Evolutionary conservation across 2,888 invertebrate genomes (phyloP).

Genomic region (Agrypnus murinus): DNA sequence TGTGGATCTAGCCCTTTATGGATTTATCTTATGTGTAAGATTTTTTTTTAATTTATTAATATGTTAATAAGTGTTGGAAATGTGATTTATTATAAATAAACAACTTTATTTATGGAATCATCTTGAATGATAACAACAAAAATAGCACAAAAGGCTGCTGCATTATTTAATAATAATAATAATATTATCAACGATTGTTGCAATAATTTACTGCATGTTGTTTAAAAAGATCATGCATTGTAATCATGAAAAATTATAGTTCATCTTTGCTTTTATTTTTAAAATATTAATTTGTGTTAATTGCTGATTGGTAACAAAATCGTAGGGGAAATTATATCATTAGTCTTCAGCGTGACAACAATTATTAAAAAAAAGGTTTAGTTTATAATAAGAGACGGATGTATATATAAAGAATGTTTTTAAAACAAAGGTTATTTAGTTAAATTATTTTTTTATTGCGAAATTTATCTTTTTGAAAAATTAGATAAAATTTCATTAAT

Average conservation of each 20-base stretch:
- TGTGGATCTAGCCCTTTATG: slow-evolving; percentile 26
- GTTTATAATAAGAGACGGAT: neutral
- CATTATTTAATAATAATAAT: too few relatives aligned
- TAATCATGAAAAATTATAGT: neutral
- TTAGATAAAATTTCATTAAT: too few relatives aligned
- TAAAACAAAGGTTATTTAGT: neutral
- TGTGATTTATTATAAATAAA: slow-evolving; percentile 2
- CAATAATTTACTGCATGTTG: neutral
- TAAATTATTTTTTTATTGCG: neutral
- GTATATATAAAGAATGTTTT: neutral
- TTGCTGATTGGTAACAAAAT: neutral
- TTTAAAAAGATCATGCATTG: neutral
- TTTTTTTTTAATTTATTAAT: slow-evolving; percentile 6
- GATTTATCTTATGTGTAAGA: slow-evolving; percentile 37
- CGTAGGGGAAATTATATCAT: too few relatives aligned
- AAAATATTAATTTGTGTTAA: neutral
- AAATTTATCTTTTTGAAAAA: too few relatives aligned
- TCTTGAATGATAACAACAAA: slow-evolving; percentile 4
- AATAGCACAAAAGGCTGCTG: slow-evolving; percentile 4
- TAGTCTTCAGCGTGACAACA: slow-evolving; percentile 6
- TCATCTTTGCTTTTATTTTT: neutral
- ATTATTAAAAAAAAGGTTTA: neutral
- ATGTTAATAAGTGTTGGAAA: neutral
- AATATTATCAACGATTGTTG: neutral
- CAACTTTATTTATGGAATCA: slow-evolving; percentile 25